Conservation (phyloP, 2,113 vertebrate species). For the Stomatorhinus ivindoensis region DNA sequence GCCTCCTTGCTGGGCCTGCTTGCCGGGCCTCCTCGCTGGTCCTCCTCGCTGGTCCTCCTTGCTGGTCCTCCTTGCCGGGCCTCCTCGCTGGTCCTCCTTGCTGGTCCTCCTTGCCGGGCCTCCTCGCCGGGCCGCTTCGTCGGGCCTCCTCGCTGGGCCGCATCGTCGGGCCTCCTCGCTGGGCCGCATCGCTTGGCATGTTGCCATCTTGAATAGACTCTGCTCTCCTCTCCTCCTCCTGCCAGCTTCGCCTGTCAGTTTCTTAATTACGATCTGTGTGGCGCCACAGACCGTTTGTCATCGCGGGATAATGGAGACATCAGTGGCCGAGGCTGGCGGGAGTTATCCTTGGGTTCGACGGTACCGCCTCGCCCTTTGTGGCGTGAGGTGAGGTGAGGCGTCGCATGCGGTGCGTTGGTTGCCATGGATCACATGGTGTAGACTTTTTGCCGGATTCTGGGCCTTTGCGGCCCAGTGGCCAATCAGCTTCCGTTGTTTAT, state of each 20-base stretch:
- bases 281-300: not conserved
- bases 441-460: not conserved
- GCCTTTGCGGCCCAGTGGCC: not conserved
- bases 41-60: too few species aligned
- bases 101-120: too few species aligned
- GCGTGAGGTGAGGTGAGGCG: too few species aligned
- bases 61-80: too few species aligned
- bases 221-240: not conserved
- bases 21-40: too few species aligned
- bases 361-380: not conserved
- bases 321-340: not conserved
- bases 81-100: too few species aligned
- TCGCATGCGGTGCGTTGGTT: not conserved
- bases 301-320: not conserved
- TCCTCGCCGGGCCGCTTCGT: too few species aligned
- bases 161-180: not conserved
- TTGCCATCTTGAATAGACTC: not conserved
- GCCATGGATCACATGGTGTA: not conserved
- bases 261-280: constrained; percentile 5
- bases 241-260: not conserved
- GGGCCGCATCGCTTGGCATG: not conserved
- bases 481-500: not conserved
- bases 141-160: too few species aligned
- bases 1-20: too few species aligned
- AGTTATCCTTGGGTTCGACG: not conserved